Percentiles rank a stretch among this genome's conserved stretches.
Conservation (phyloP, 2,113 vertebrate genomes). For the Opisthocomus hoazin region DNA sequence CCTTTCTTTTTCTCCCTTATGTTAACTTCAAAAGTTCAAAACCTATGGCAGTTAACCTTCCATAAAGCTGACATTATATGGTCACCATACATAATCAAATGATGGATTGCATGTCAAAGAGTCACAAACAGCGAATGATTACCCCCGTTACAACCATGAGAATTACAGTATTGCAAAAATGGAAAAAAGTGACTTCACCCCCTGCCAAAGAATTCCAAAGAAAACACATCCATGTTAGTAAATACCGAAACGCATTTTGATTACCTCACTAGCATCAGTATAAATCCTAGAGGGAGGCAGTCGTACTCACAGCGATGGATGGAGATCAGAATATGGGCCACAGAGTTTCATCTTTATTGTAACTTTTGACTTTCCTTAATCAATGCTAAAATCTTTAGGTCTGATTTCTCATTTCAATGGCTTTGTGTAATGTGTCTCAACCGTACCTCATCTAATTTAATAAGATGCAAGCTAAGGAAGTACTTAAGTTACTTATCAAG, state of each 20-base stretch:
- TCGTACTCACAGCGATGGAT: neutral
- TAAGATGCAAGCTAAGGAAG: constrained; percentile 79
- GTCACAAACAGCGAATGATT: constrained; percentile 61
- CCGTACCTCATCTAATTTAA: constrained; percentile 74
- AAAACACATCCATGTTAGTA: neutral
- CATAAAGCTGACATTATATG: constrained; percentile 69
- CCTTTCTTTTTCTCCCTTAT: constrained; percentile 24
- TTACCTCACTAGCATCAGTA: neutral
- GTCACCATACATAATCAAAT: constrained; percentile 69
- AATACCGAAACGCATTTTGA: neutral
- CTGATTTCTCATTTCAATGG: constrained; percentile 70
- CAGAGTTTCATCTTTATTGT: constrained; percentile 38
- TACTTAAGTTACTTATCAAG: constrained; percentile 81
- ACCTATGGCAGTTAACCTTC: constrained; percentile 68
- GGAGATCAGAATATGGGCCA: neutral
- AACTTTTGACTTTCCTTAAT: constrained; percentile 65
- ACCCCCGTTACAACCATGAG: constrained; percentile 31
- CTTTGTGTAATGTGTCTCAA: constrained; percentile 66
- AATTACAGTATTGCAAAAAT: constrained; percentile 35
- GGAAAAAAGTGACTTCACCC: neutral
- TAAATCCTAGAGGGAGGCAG: neutral
- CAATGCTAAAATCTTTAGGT: constrained; percentile 76
- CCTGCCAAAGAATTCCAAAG: neutral
- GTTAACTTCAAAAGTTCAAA: constrained; percentile 69
- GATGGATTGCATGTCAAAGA: constrained; percentile 66